phyloP scores from a whole-genome alignment of 2,797 vertebrate species.

The Psittacula echo region DNA sequence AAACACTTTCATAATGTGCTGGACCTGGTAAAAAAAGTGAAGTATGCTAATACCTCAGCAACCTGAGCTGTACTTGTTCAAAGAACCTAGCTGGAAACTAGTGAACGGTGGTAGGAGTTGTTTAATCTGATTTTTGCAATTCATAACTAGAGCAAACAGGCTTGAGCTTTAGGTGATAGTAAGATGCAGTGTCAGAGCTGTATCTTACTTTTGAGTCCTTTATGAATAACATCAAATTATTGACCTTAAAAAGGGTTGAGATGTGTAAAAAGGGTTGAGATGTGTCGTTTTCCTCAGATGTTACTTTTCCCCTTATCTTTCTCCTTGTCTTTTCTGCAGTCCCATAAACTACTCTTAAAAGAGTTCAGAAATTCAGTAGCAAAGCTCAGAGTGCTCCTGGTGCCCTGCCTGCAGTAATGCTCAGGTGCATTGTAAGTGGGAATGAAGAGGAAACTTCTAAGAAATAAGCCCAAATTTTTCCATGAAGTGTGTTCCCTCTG shows the following conservation, averaged over 20 bases:
- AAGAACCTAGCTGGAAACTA: background rate
- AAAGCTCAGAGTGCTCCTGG: background rate
- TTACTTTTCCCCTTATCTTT: background rate
- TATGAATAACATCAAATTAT: background rate
- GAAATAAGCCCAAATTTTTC: background rate
- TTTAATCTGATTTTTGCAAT: background rate
- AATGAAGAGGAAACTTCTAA: background rate
- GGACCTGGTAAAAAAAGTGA: background rate
- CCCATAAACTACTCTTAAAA: background rate
- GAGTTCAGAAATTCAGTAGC: background rate
- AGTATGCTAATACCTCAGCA: background rate
- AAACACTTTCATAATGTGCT: background rate
- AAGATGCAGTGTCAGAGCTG: background rate
- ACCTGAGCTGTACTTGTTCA: background rate
- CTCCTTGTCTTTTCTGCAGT: background rate
- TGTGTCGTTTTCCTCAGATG: background rate
- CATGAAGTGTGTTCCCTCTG: background rate
- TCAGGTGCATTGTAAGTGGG: background rate
- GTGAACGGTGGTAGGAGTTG: background rate
- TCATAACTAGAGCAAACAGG: background rate
- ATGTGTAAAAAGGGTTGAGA: background rate
- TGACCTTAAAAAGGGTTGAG: background rate
- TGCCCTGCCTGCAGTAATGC: background rate
- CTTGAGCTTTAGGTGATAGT: background rate
- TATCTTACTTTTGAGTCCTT: background rate